phyloP scores from a whole-genome alignment of 2,888 invertebrate species.

The Caenorhabditis sp. region DNA sequence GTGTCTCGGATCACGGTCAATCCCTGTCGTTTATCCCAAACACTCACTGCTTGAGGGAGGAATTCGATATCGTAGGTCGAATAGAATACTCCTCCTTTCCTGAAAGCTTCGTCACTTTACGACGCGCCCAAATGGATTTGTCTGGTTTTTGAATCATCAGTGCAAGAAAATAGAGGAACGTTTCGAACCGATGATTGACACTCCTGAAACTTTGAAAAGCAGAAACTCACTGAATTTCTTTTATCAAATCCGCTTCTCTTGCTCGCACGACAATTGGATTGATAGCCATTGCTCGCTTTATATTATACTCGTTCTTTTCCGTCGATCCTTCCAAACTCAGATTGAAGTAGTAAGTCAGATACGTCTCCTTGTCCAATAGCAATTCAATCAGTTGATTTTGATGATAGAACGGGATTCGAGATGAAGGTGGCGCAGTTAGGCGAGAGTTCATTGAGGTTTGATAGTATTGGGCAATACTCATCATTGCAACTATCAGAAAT shows the following conservation, averaged over 20 bases:
- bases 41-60: slow-evolving; percentile 67
- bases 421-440: slow-evolving; percentile 69
- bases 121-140: neutral
- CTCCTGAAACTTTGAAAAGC: too few relatives aligned
- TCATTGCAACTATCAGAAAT: slow-evolving; percentile 66
- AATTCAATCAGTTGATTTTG: slow-evolving; percentile 71
- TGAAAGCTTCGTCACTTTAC: slow-evolving; percentile 14
- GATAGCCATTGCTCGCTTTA: slow-evolving; percentile 62
- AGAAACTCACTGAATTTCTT: slow-evolving; percentile 64
- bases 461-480: slow-evolving; percentile 70
- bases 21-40: slow-evolving; percentile 68
- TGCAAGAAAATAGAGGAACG: too few relatives aligned
- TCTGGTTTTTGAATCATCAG: too few relatives aligned
- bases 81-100: slow-evolving; percentile 72
- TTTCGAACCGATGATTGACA: too few relatives aligned
- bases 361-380: slow-evolving; percentile 63
- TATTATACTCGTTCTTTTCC: slow-evolving; percentile 64
- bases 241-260: slow-evolving; percentile 61
- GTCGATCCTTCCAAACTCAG: slow-evolving; percentile 69
- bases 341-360: slow-evolving; percentile 71
- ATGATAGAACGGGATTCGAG: slow-evolving; percentile 70
- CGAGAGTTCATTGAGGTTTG: slow-evolving; percentile 76
- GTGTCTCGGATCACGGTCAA: slow-evolving; percentile 72
- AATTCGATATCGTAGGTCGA: slow-evolving; percentile 74
- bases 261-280: slow-evolving; percentile 65